Evolutionary conservation across 1,140 invertebrate species (phyloP), one percentile per base, ranked within the genome.

Genomic region (Globodera ellingtonae): DNA sequence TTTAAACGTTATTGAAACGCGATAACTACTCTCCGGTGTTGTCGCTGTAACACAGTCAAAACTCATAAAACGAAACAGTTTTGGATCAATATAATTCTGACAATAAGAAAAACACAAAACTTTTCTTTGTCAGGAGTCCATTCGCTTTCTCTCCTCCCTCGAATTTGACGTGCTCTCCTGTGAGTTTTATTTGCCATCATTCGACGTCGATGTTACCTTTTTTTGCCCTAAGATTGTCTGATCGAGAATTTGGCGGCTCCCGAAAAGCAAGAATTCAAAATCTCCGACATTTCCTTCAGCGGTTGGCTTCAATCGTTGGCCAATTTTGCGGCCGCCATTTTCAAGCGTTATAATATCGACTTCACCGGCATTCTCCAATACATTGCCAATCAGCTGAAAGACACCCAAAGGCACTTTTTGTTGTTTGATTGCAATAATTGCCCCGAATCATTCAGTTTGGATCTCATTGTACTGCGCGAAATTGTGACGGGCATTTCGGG

Each of bases 401-500:
- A 94, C 48, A 94, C 95, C 84, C 97, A 98, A 91, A 97, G 94
- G 94, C 94, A 91, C 79, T 18, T 47, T 82, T 79, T 59, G 1
- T 80, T 81, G 67, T 81, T 59, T 15, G 6, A 21, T 35, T 59
- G 18, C 66, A n/a, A 24, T 47, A 67, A 24, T 74, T 69, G 10
- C 4, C 46, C 46, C 52, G 21, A 81, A 44, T 10, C 8, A 9
- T 10, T 84, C 15, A 87, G 84, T 50, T 81, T 84, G 46, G 87
- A 88, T 83, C 80, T 99, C 81, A 91, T 99, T 44, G 94, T 99
- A 84, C 90, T 99, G 69, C 95, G 98, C 90, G 98, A 99, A 91
- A 95, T 99, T 84, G 94, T 99, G 76, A 95, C 98, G 90, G 99
- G 98, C 92, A 98, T 99, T 96, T 94, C 96, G 15, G 97, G 97